Evolutionary conservation across 2,797 vertebrate species (phyloP), one percentile per base, ranked within the genome.

Genomic region (Knipowitschia caucasica): DNA sequence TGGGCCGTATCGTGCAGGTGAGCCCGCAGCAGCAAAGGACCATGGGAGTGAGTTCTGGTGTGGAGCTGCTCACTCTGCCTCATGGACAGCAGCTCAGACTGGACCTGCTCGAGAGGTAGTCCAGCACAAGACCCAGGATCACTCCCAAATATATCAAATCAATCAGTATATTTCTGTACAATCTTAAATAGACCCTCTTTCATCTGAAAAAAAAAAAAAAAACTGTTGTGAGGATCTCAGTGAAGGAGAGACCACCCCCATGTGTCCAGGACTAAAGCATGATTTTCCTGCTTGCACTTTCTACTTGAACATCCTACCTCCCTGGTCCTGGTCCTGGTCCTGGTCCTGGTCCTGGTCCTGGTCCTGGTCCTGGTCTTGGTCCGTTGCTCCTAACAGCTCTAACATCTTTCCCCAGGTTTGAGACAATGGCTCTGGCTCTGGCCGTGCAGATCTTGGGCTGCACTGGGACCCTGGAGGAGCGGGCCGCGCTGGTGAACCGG

Each of bases 71-170:
- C 59, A 98, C 96, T 9, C 86, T 98, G 59, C 95, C 95, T 38
- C 96, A 98, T 0, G 96, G 96, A 53, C 93, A 93, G 49, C 94
- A 92, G 82, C 88, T 98, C 38, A 90, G 96, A 53, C 89, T 93
- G 10, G 95, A 98, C 89, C 89, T 98, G 72, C 86, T 98, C 67
- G 96, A 98, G 93, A 93, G 96, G 96, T 94, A 1, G 11, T n/a
- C 5, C 1, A 6, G 23, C 18, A 20, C 5, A 20, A 39, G 17
- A 11, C 14, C 14, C 27, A 7, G 30, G 30, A 14, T 31, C 11
- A 36, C 14, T 31, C 33, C 33, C n/a, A n/a, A n/a, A n/a, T n/a
- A n/a, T n/a, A n/a, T n/a, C n/a, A n/a, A n/a, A n/a, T n/a, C n/a
- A n/a, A n/a, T n/a, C n/a, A n/a, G n/a, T n/a, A n/a, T n/a, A n/a